Conservation (phyloP, 1,140 invertebrate species). For the Tetranychus cinnabarinus region DNA sequence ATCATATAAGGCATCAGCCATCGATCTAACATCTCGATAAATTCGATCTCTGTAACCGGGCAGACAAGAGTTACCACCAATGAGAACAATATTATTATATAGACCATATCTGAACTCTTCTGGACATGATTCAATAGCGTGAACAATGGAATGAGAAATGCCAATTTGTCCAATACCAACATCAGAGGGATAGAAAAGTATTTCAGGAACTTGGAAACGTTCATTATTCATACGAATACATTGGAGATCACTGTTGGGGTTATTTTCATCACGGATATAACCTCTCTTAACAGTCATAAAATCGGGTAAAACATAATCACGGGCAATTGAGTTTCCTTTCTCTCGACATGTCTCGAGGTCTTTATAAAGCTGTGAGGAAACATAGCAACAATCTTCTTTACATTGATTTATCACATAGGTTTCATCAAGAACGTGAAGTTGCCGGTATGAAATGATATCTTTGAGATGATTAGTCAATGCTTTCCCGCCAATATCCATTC, state of each 20-base stretch:
- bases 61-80: constrained; percentile 51
- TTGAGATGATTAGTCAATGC: constrained; percentile 92
- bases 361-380: constrained; percentile 55
- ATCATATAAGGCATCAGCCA: constrained; percentile 47
- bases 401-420: constrained; percentile 96
- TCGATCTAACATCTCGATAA: constrained; percentile 41
- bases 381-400: constrained; percentile 92
- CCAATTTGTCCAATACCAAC: constrained; percentile 85
- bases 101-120: constrained; percentile 50
- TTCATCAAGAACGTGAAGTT: constrained; percentile 96
- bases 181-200: constrained; percentile 83
- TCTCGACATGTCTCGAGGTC: constrained; percentile 54
- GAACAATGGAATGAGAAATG: constrained; percentile 62
- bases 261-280: constrained; percentile 32
- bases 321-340: constrained; percentile 37
- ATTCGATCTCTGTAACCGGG: constrained; percentile 60
- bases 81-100: constrained; percentile 64
- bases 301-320: constrained; percentile 88
- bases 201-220: constrained; percentile 52
- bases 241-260: constrained; percentile 27
- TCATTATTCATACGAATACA: constrained; percentile 70
- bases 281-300: constrained; percentile 63
- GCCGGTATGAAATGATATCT: constrained; percentile 81
- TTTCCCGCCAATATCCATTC: constrained; percentile 91
- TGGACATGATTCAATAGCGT: constrained; percentile 29